A percentile compares a stretch with the other conserved stretches of the same genome.
phyloP scores from a whole-genome alignment of 2,113 vertebrate species.

The Syngnathus typhle region DNA sequence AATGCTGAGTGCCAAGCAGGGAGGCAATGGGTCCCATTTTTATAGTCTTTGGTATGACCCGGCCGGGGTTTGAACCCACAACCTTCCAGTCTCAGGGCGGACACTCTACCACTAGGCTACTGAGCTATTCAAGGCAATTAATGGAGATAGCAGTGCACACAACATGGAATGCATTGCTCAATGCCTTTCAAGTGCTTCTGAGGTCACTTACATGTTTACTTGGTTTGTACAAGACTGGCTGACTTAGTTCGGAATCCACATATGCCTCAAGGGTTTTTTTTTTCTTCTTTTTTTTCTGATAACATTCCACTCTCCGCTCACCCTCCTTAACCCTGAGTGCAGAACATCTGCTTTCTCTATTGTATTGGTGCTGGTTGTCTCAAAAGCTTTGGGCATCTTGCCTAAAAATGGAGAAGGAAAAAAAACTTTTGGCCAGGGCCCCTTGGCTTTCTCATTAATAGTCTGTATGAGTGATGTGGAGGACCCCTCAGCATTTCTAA shows the following conservation, averaged over 20 bases:
- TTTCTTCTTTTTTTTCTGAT: not conserved
- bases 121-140: not conserved
- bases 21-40: too few relatives aligned
- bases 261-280: conserved; percentile 27
- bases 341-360: conserved; percentile 68
- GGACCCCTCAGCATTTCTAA: conserved; percentile 31
- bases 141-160: not conserved
- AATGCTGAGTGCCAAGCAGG: too few relatives aligned
- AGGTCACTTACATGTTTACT: conserved; percentile 15
- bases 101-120: too few relatives aligned
- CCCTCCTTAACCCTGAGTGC: conserved; percentile 62
- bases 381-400: conserved; percentile 62
- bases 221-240: conserved; percentile 18
- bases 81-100: too few relatives aligned
- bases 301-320: conserved; percentile 54
- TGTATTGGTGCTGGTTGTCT: conserved; percentile 50
- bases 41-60: too few relatives aligned
- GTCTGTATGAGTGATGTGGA: conserved; percentile 49
- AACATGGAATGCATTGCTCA: conserved; percentile 8
- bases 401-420: conserved; percentile 43
- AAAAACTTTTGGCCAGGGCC: conserved; percentile 43
- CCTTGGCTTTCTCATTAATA: conserved; percentile 58
- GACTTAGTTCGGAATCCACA: conserved; percentile 35
- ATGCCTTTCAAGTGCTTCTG: conserved; percentile 5
- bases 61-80: too few relatives aligned